Percentiles rank a stretch among this genome's conserved stretches.
phyloP scores from a whole-genome alignment of 1,140 invertebrate species.

The Drosophila asahinai region DNA sequence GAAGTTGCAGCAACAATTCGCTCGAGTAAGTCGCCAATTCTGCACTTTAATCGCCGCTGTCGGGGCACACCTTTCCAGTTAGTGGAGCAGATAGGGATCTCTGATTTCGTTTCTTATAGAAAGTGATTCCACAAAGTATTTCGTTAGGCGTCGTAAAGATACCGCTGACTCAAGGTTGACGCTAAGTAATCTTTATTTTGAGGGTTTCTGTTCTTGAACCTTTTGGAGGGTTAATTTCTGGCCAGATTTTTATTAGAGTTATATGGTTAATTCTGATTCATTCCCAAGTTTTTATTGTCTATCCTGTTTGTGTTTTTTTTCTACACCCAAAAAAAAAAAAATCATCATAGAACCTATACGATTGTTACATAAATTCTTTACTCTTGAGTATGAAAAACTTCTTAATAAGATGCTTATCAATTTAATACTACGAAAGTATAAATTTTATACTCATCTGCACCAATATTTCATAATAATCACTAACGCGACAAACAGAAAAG shows the following conservation, averaged over 20 bases:
- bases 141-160: conserved; percentile 42
- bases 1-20: conserved; percentile 66
- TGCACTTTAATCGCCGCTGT: conserved; percentile 14
- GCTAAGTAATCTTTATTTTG: neutral
- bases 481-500: no score
- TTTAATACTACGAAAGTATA: no score
- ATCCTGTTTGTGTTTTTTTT: no score
- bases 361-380: no score
- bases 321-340: no score
- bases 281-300: no score
- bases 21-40: conserved; percentile 66
- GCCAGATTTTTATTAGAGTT: neutral
- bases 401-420: no score
- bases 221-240: neutral
- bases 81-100: conserved; percentile 46
- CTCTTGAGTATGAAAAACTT: no score
- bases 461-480: no score
- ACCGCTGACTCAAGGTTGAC: conserved; percentile 27
- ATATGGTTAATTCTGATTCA: neutral
- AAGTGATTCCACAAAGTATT: conserved; percentile 17
- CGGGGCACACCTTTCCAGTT: conserved; percentile 37
- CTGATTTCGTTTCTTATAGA: conserved; percentile 22
- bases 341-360: no score
- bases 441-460: no score
- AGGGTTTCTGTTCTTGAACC: neutral